phyloP scores from a whole-genome alignment of 2,113 vertebrate species.

The Myanophis thanlyinensis region DNA sequence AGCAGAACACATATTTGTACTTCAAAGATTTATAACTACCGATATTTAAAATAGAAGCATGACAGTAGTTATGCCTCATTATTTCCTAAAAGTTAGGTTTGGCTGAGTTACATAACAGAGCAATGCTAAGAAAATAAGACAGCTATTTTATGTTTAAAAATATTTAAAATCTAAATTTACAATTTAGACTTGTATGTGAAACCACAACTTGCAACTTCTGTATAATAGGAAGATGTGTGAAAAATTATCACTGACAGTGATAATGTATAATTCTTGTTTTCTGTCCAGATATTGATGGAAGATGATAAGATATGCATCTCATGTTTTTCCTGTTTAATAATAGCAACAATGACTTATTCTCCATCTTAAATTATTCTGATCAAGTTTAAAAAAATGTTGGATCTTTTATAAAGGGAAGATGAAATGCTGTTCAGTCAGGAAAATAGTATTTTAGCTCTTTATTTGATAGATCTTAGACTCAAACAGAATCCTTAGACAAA shows the following conservation, averaged over 20 bases:
- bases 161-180: background rate
- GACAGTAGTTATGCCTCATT: background rate
- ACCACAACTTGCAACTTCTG: background rate
- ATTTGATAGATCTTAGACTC: background rate
- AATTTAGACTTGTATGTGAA: background rate
- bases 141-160: conserved; percentile 15
- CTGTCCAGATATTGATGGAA: background rate
- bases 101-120: conserved; percentile 1
- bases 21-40: background rate
- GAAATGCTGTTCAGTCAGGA: background rate
- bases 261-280: background rate
- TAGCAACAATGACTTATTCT: background rate
- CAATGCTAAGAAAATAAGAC: background rate
- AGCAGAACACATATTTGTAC: background rate
- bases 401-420: background rate
- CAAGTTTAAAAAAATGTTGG: background rate
- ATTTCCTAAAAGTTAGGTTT: background rate
- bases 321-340: background rate
- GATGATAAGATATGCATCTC: background rate
- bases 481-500: background rate
- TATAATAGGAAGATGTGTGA: background rate
- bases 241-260: background rate
- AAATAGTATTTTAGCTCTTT: background rate
- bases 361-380: background rate
- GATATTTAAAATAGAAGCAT: rapidly evolving